A percentile compares a stretch with the other conserved stretches of the same genome.
phyloP scores from a whole-genome alignment of 2,888 invertebrate genomes.

The Papilio elwesi region DNA sequence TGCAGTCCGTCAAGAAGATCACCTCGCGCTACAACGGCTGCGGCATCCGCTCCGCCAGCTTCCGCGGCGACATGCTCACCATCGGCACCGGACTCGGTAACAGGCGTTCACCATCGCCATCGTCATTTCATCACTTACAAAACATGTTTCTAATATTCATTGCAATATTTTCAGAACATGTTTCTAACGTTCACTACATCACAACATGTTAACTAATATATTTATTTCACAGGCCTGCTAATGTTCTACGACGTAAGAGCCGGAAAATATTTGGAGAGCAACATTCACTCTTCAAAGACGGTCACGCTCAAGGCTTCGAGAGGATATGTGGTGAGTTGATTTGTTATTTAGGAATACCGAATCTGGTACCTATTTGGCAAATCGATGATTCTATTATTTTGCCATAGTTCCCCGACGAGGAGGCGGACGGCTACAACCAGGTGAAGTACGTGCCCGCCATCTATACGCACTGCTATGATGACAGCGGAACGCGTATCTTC shows the following conservation, averaged over 20 bases:
- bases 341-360: too few species aligned
- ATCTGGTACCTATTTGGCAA: too few species aligned
- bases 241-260: conserved; percentile 97
- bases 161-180: not conserved
- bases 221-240: conserved; percentile 85
- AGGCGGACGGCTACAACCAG: conserved; percentile 92
- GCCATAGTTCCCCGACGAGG: conserved; percentile 92
- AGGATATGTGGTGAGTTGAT: conserved; percentile 91
- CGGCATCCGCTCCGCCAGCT: conserved; percentile 96
- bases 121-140: not conserved
- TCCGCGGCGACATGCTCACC: conserved; percentile 94
- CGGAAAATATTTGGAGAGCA: conserved; percentile 95
- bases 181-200: not conserved
- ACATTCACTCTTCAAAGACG: conserved; percentile 94
- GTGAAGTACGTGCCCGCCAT: conserved; percentile 96
- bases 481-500: conserved; percentile 95
- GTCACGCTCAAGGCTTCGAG: conserved; percentile 94
- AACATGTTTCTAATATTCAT: not conserved
- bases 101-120: not conserved
- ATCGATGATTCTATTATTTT: not conserved
- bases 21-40: conserved; percentile 95
- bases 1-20: conserved; percentile 92
- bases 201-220: not conserved
- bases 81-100: conserved; percentile 95
- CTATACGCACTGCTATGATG: conserved; percentile 98